These are phyloP conservation scores for Prenolepis imparis DNA, from an alignment of 2,888 invertebrate species.

Conservation along the genomic window DNA sequence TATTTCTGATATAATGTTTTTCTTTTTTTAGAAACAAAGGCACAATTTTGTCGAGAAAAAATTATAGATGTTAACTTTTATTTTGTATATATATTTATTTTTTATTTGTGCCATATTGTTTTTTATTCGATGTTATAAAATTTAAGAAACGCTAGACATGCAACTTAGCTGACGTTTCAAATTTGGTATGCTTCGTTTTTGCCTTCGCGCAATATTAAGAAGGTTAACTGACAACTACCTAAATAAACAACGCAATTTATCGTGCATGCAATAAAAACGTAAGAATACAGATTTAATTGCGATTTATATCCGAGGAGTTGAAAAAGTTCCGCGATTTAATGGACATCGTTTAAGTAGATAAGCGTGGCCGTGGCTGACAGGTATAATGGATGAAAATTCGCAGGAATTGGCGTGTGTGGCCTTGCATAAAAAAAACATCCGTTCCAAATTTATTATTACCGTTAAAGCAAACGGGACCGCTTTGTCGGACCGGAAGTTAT, in stretches of 20 bases:
- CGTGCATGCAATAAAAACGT: slow-evolving; percentile 1
- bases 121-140: neutral
- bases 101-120: neutral
- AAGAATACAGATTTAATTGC: slow-evolving; percentile 46
- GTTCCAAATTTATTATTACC: slow-evolving; percentile 57
- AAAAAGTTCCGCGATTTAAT: slow-evolving; percentile 25
- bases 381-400: slow-evolving; percentile 35
- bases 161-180: neutral
- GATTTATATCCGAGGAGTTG: slow-evolving; percentile 26
- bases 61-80: neutral
- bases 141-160: neutral
- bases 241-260: slow-evolving; percentile 37
- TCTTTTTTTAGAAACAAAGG: neutral
- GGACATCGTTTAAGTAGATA: slow-evolving; percentile 32
- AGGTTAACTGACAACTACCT: neutral
- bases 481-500: slow-evolving; percentile 47
- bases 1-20: neutral
- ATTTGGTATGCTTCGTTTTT: neutral
- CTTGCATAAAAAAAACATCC: slow-evolving; percentile 43
- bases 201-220: neutral
- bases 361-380: slow-evolving; percentile 19
- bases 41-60: neutral
- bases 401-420: slow-evolving; percentile 26
- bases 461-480: slow-evolving; percentile 42
- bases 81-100: neutral